Conservation (phyloP, 2,888 invertebrate species). For the Andrena minutula region DNA sequence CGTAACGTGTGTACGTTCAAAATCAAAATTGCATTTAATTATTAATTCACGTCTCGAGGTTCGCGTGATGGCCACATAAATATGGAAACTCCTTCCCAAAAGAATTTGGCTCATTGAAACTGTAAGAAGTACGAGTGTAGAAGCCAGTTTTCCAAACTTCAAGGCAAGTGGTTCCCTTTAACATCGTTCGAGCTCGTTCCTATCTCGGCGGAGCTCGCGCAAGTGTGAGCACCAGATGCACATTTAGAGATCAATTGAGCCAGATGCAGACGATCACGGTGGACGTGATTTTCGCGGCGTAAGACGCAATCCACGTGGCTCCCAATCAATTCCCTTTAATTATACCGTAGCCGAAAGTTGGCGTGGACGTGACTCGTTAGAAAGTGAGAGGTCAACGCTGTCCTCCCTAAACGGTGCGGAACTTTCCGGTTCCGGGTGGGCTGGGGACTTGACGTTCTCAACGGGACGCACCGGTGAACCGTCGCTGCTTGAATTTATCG, state of each 20-base stretch:
- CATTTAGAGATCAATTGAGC: neutral
- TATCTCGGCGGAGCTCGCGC: neutral
- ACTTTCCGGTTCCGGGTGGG: conserved; percentile 25
- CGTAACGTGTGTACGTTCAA: too few relatives aligned
- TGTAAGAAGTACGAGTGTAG: too few relatives aligned
- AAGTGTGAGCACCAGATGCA: neutral
- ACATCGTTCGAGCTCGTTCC: neutral
- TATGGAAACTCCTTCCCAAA: too few relatives aligned
- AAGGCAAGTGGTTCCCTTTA: neutral
- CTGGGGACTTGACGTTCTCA: conserved; percentile 34
- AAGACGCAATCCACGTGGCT: neutral
- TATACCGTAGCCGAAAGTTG: conserved; percentile 24
- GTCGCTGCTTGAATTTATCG: conserved; percentile 61
- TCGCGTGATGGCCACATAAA: too few relatives aligned
- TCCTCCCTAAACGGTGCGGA: conserved; percentile 12
- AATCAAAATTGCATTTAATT: too few relatives aligned
- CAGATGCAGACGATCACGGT: neutral
- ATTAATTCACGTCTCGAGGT: too few relatives aligned
- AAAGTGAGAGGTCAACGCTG: conserved; percentile 39
- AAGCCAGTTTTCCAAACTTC: neutral
- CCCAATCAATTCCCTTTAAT: conserved; percentile 24
- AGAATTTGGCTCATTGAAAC: too few relatives aligned
- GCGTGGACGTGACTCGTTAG: conserved; percentile 23
- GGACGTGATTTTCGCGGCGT: neutral
- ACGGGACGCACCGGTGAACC: conserved; percentile 35